Base-by-base conservation (phyloP, 2,797 vertebrate genomes). In the Pantherophis vulpinus region DNA sequence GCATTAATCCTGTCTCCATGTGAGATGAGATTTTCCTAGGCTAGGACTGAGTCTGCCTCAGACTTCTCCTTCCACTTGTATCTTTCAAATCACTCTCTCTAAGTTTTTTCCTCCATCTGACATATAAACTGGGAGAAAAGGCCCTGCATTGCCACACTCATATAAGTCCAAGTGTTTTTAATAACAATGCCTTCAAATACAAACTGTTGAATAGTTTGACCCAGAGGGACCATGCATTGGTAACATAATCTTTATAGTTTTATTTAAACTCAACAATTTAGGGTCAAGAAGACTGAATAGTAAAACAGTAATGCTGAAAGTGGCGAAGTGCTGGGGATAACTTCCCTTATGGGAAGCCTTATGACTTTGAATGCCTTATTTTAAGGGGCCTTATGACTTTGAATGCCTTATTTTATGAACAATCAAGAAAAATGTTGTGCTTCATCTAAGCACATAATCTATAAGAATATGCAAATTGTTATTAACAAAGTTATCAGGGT, bases 381-480 rank as follows among this genome's bases (percentile, higher is more conserved):
- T 66, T 74, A 42, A 91, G 87, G 27, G 14, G 4, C 74, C 58
- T 66, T 83, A 70, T 27, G 8, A 86, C 66, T 55, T 90, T 90
- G 29, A 86, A 91, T 89, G 32, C 51, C 11, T 91, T 51, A 63
- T 91, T 93, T 66, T 74, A 66, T 89, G 93, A 54, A 86, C 47
- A 63, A 59, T 79, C 27, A 93, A 93, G 70, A 66, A 29, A 91
- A 61, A 32, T 58, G 83, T 70, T 93, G 58, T 12, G 54, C 58
- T 90, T 87, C 89, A 74, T 13, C 89, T 56, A 93, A 93, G 58
- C 59, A 86, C 56, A 54, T 86, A 66, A 91, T 89, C 55, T 58
- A 89, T 74, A 89, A 86, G 32, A 37, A 93, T 89, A 91, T 93
- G 90, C 70, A 93, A 93, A 93, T 93, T 79, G 56, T 91, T 74